Evolutionary conservation across 2,888 invertebrate species (phyloP).

Genomic region (Eudasyphora cyanicolor): DNA sequence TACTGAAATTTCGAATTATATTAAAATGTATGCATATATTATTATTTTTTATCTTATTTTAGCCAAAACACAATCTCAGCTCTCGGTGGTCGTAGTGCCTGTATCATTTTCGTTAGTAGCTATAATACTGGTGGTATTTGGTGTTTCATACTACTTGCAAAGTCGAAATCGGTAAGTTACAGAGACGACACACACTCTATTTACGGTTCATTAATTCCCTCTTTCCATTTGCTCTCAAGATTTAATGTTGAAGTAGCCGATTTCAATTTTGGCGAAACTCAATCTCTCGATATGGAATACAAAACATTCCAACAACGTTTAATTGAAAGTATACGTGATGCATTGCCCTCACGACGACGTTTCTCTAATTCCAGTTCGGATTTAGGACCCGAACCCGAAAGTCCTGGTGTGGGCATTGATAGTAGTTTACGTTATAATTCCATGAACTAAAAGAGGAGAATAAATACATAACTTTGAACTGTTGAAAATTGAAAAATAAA

Average conservation of each 20-base stretch:
- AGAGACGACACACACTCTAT: not conserved
- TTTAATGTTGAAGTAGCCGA: constrained; percentile 93
- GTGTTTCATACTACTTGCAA: constrained; percentile 92
- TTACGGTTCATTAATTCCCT: not conserved
- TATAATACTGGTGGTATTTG: constrained; percentile 91
- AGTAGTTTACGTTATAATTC: constrained; percentile 76
- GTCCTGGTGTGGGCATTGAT: constrained; percentile 71
- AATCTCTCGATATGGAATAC: constrained; percentile 90
- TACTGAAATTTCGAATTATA: too few species aligned
- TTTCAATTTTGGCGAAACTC: constrained; percentile 91
- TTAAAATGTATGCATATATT: not conserved
- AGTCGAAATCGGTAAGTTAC: constrained; percentile 86
- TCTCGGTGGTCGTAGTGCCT: constrained; percentile 94
- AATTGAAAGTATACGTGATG: constrained; percentile 87
- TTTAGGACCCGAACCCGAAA: constrained; percentile 72
- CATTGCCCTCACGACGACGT: constrained; percentile 79
- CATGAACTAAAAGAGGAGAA: constrained; percentile 70
- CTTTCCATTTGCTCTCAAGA: constrained; percentile 79
- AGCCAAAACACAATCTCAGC: constrained; percentile 89
- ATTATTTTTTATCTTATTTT: constrained; percentile 74
- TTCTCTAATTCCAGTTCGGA: constrained; percentile 73
- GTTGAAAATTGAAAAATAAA: constrained; percentile 43
- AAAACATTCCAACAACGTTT: constrained; percentile 92
- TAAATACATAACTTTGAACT: constrained; percentile 28
- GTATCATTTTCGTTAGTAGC: constrained; percentile 90